Base-by-base conservation (phyloP, 2,888 invertebrate species). In the Andrena minutula region DNA sequence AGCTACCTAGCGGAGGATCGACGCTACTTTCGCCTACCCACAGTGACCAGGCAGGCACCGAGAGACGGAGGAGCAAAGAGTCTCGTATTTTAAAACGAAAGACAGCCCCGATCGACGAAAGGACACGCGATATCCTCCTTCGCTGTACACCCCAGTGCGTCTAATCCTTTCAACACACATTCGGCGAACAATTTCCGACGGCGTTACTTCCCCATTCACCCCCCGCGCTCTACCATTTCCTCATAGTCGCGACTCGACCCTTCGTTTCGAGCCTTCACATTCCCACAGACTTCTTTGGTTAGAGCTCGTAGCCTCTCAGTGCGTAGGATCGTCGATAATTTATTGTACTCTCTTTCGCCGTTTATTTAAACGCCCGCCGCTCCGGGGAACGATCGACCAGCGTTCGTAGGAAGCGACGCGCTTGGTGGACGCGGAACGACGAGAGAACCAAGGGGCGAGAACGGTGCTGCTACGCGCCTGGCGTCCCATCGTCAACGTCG, bases 401-500 rank as follows among this genome's bases (percentile, higher is more conserved):
- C 10, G n/a, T 41, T 41, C 41, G 41, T n/a, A n/a, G 23, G 10
- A 41, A 26, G 6, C 20, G 28, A 10, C 16, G 20, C 26, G 26
- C 5, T 5, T 47, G 35, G 35, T 41, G 12, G 28, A 70, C 20
- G n/a, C 58, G 7, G 32, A 58, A 30, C 12, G 41, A 41, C 12
- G 6, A 4, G 41, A 60, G 58, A 69, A 76, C 74, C 71, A 74
- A 58, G 51, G 68, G 70, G 66, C 58, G 68, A 23, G 47, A 75
- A 69, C 72, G 66, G 58, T 28, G 74, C 81, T 58, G 71, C 75
- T 79, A 74, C 84, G 71, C 77, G 79, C 77, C 41, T 86, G 75
- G 28, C 79, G 74, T 30, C 61, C 32, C 30, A 61, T 41, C 53
- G 78, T 78, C 80, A 72, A 85, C 64, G 74, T 80, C 53, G 82